Evolutionary conservation across 2,888 invertebrate species (phyloP).

Genomic region (Drosophila anceps): DNA sequence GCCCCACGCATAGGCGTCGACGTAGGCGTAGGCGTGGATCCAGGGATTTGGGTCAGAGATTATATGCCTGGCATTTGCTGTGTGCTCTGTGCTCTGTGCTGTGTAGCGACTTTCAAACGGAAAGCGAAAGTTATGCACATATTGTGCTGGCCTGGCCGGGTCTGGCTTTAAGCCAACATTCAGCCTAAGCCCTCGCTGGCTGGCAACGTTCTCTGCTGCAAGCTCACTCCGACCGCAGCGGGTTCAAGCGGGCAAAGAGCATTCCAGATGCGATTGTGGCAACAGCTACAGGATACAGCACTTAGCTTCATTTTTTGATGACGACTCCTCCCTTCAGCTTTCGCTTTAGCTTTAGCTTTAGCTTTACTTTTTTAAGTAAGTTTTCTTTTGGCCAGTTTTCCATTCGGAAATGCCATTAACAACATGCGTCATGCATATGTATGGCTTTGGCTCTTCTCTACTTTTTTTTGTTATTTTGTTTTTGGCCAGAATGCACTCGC

Average conservation of each 20-base stretch:
- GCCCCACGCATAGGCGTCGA: background rate
- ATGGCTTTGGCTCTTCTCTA: slow-evolving; percentile 20
- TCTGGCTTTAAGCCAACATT: slow-evolving; percentile 58
- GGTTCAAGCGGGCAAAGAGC: slow-evolving; percentile 63
- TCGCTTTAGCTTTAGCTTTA: slow-evolving; percentile 15
- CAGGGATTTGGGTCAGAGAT: slow-evolving; percentile 75
- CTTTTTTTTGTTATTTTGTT: background rate
- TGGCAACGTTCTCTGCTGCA: background rate
- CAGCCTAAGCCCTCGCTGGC: slow-evolving; percentile 33
- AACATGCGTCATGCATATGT: slow-evolving; percentile 72
- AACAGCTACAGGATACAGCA: slow-evolving; percentile 32
- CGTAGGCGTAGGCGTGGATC: background rate
- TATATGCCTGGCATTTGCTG: slow-evolving; percentile 55
- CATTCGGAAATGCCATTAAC: slow-evolving; percentile 66
- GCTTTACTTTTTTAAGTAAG: slow-evolving; percentile 57
- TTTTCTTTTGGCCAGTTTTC: slow-evolving; percentile 33
- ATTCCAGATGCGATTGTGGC: slow-evolving; percentile 61
- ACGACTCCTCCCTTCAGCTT: slow-evolving; percentile 4
- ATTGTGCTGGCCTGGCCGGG: slow-evolving; percentile 54
- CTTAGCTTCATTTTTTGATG: slow-evolving; percentile 51
- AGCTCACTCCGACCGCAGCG: slow-evolving; percentile 41
- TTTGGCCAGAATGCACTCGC: slow-evolving; percentile 11
- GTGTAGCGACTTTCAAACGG: slow-evolving; percentile 36
- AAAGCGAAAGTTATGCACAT: slow-evolving; percentile 76
- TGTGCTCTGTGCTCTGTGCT: background rate